A percentile compares a stretch with the other conserved stretches of the same genome.
Conservation (phyloP, 1,140 invertebrate genomes). For the Drosophila sechellia region DNA sequence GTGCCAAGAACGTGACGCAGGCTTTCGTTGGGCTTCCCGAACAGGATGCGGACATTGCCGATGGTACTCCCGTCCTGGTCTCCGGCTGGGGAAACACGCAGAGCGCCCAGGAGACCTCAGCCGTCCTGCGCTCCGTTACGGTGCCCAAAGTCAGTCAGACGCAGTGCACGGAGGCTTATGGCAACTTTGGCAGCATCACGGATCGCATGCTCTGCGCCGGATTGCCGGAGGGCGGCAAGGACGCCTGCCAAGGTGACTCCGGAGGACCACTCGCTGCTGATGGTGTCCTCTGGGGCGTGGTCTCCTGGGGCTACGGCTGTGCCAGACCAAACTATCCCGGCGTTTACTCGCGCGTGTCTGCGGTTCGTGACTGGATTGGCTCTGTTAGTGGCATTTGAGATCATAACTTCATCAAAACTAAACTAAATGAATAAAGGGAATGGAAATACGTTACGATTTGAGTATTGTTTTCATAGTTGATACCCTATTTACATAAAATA, state of each 20-base stretch:
- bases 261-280: slow-evolving; percentile 84
- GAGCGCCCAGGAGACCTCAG: slow-evolving; percentile 40
- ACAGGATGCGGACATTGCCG: slow-evolving; percentile 49
- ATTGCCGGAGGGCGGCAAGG: slow-evolving; percentile 87
- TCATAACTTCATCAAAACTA: background rate
- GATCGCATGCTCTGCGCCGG: slow-evolving; percentile 90
- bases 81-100: slow-evolving; percentile 85
- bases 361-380: slow-evolving; percentile 84
- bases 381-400: slow-evolving; percentile 52
- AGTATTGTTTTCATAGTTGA: background rate
- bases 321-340: slow-evolving; percentile 85
- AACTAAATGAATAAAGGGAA: background rate
- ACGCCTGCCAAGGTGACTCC: slow-evolving; percentile 88
- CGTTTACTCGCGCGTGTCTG: slow-evolving; percentile 86
- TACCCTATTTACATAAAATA: too few relatives aligned
- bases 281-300: slow-evolving; percentile 85
- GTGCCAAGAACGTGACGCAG: slow-evolving; percentile 28
- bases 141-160: slow-evolving; percentile 81
- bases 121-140: slow-evolving; percentile 80
- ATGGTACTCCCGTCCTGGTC: slow-evolving; percentile 72
- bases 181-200: slow-evolving; percentile 84
- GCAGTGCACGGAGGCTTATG: slow-evolving; percentile 76
- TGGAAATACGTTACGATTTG: background rate
- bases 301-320: slow-evolving; percentile 87
- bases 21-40: slow-evolving; percentile 54